Conservation (phyloP, 2,113 vertebrate species). For the Chitala chitala region DNA sequence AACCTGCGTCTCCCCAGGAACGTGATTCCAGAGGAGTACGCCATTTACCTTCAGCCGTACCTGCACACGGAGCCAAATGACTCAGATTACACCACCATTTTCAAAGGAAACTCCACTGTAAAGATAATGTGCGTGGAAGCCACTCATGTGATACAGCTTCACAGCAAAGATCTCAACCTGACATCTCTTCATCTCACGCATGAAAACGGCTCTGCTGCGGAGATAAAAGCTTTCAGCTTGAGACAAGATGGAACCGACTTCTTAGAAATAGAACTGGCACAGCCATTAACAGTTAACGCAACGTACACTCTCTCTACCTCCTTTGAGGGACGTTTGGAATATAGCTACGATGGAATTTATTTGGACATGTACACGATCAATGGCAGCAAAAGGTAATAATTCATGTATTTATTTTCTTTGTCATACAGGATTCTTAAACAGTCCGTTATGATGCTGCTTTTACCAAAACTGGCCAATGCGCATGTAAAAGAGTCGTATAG, state of each 20-base stretch:
- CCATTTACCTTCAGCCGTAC: conserved; percentile 59
- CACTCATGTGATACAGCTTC: conserved; percentile 69
- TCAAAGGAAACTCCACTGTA: conserved; percentile 59
- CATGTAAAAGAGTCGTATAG: too few relatives aligned
- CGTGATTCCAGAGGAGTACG: conserved; percentile 65
- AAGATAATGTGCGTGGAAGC: conserved; percentile 47
- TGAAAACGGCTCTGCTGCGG: rapidly evolving
- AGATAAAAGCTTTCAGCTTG: rapidly evolving
- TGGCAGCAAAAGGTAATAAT: conserved; percentile 42
- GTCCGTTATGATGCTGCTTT: too few relatives aligned
- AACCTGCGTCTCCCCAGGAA: conserved; percentile 58
- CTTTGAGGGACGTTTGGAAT: conserved; percentile 64
- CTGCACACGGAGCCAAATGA: conserved; percentile 38
- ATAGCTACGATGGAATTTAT: conserved; percentile 68
- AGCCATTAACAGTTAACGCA: not conserved
- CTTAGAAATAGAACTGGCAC: conserved; percentile 59
- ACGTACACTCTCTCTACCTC: conserved; percentile 57
- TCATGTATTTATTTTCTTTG: not conserved
- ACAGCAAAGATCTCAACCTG: conserved; percentile 69
- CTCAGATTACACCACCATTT: conserved; percentile 50
- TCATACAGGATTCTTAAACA: too few relatives aligned
- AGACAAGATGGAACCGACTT: conserved; percentile 55
- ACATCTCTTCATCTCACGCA: not conserved
- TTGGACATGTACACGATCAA: conserved; percentile 65
- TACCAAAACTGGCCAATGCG: too few relatives aligned